A percentile compares a stretch with the other conserved stretches of the same genome.
These are phyloP conservation scores for Enteromius thamalakanensis DNA, from an alignment of 2,797 vertebrate species.

Conservation along the genomic window DNA sequence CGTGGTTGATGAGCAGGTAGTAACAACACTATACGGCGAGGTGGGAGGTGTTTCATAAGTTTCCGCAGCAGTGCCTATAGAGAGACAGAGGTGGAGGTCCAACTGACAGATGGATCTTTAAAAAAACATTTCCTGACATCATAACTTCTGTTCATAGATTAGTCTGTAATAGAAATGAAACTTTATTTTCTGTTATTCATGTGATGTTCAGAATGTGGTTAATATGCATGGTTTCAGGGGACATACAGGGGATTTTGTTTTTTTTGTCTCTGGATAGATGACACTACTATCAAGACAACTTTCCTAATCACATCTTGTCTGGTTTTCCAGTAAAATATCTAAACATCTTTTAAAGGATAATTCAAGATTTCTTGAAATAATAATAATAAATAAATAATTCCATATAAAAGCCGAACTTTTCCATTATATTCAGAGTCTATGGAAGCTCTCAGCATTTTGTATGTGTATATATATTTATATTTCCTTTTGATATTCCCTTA, in stretches of 20 bases:
- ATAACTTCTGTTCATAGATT: background rate
- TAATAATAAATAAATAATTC: background rate
- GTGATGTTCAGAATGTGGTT: background rate
- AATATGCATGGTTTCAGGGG: background rate
- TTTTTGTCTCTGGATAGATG: background rate
- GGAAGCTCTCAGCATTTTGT: background rate
- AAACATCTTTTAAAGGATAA: background rate
- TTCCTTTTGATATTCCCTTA: background rate
- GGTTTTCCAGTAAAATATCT: background rate
- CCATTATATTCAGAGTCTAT: background rate
- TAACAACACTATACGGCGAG: constrained; percentile 65
- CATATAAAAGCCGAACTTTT: background rate
- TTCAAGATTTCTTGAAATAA: background rate
- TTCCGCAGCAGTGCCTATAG: constrained; percentile 60
- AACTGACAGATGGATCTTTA: background rate
- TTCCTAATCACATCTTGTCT: background rate
- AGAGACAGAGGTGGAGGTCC: background rate
- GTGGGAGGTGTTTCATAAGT: constrained; percentile 77
- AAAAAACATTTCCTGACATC: constrained; percentile 8
- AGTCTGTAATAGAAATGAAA: background rate
- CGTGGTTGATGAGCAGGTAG: constrained; percentile 43
- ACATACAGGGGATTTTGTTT: background rate
- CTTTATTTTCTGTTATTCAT: background rate
- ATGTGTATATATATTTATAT: no score
- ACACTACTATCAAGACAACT: background rate